Base-by-base conservation (phyloP, 2,888 invertebrate genomes). In the Resseliella maxima region DNA sequence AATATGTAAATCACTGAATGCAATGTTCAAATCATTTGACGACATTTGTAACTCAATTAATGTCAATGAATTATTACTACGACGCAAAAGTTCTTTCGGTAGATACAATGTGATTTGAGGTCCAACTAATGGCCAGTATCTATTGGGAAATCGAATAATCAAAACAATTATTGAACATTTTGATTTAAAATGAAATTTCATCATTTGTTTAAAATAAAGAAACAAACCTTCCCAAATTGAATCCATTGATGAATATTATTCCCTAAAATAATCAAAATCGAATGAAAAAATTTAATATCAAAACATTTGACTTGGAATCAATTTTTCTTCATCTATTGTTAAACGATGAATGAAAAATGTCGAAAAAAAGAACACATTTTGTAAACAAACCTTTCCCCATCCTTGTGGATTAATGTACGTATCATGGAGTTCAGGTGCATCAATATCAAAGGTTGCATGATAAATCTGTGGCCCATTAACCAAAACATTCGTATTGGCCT, bases 141-240 rank as follows among this genome's bases (percentile, higher is more conserved):
- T n/a, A n/a, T n/a, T n/a, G n/a, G n/a, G n/a, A n/a, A n/a, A n/a
- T n/a, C n/a, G n/a, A n/a, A n/a, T n/a, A n/a, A n/a, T n/a, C n/a
- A n/a, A n/a, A n/a, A n/a, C n/a, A n/a, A n/a, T n/a, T n/a, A n/a
- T n/a, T n/a, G n/a, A n/a, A n/a, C n/a, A n/a, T n/a, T n/a, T n/a
- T n/a, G n/a, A n/a, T n/a, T n/a, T n/a, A n/a, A n/a, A n/a, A n/a
- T n/a, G n/a, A n/a, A n/a, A n/a, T n/a, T n/a, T n/a, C n/a, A n/a
- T n/a, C n/a, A n/a, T n/a, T n/a, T n/a, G n/a, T n/a, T n/a, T n/a
- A n/a, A n/a, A n/a, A n/a, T n/a, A n/a, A n/a, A n/a, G n/a, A n/a
- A n/a, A n/a, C n/a, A n/a, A n/a, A n/a, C n/a, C 98, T 93, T 0
- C 98, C 98, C 36, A 98, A 92, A 90, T 97, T 96, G 89, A 95